Evolutionary conservation across 2,797 vertebrate genomes (phyloP).

Genomic region (Macropodus opercularis): DNA sequence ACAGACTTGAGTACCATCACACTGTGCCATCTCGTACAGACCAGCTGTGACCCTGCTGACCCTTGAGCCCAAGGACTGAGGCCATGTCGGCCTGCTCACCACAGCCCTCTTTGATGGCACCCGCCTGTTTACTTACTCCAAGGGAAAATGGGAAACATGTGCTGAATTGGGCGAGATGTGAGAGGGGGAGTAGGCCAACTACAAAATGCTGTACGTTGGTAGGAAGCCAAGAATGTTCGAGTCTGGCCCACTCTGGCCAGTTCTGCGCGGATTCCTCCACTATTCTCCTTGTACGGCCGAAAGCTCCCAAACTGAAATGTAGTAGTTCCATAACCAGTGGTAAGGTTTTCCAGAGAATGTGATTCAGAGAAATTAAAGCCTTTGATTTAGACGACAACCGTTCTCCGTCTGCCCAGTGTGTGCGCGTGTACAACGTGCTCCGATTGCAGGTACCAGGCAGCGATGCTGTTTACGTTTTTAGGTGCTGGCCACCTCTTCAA

Average conservation of each 20-base stretch:
- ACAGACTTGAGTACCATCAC: slow-evolving; percentile 9
- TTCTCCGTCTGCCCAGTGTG: slow-evolving; percentile 23
- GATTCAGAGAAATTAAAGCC: slow-evolving; percentile 48
- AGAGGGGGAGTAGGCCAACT: slow-evolving; percentile 27
- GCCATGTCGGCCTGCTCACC: slow-evolving; percentile 42
- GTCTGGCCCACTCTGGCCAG: slow-evolving; percentile 63
- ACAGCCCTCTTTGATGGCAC: slow-evolving; percentile 70
- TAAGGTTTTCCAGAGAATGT: slow-evolving; percentile 45
- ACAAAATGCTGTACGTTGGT: slow-evolving; percentile 63
- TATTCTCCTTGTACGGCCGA: slow-evolving; percentile 74
- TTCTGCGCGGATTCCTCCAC: slow-evolving; percentile 63
- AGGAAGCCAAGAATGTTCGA: slow-evolving; percentile 73
- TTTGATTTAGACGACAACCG: slow-evolving; percentile 27
- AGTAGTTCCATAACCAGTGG: slow-evolving; percentile 42
- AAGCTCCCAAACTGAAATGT: slow-evolving; percentile 60
- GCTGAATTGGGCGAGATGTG: slow-evolving; percentile 64
- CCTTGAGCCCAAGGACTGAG: slow-evolving; percentile 44
- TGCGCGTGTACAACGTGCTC: slow-evolving; percentile 7
- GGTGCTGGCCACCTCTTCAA: slow-evolving; percentile 34
- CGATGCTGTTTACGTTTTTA: slow-evolving; percentile 20
- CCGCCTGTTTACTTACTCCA: slow-evolving; percentile 67
- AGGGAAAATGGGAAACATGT: slow-evolving; percentile 77
- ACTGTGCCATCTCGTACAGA: slow-evolving; percentile 17
- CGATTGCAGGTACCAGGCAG: slow-evolving; percentile 23
- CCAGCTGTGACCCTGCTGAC: slow-evolving; percentile 52